phyloP scores from a whole-genome alignment of 2,888 invertebrate species.

The Amphipyra tragopoginis region DNA sequence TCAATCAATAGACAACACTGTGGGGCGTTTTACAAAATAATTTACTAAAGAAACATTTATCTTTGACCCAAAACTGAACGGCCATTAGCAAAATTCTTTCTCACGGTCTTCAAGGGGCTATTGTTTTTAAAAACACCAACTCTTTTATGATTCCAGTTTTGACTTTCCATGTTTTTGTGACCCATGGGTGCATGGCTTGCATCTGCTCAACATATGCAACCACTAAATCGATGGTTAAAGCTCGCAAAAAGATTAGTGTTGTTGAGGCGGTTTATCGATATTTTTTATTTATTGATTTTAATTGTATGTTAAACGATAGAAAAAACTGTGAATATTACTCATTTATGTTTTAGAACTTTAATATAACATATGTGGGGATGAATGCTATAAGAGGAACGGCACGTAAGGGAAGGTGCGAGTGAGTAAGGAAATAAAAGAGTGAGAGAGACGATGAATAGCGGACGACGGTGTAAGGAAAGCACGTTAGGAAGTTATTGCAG shows the following conservation, averaged over 20 bases:
- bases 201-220: constrained; percentile 85
- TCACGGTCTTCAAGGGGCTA: constrained; percentile 55
- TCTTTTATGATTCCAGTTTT: constrained; percentile 67
- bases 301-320: too few species aligned
- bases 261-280: constrained; percentile 40
- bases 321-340: too few species aligned
- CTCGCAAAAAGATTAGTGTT: constrained; percentile 79
- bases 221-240: constrained; percentile 78
- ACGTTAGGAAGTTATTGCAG: too few species aligned
- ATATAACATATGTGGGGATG: too few species aligned
- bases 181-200: constrained; percentile 71
- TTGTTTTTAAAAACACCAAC: constrained; percentile 78
- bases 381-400: too few species aligned
- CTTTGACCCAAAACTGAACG: constrained; percentile 3
- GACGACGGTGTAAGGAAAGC: too few species aligned
- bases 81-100: constrained; percentile 41
- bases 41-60: not conserved
- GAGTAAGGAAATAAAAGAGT: too few species aligned
- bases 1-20: too few species aligned
- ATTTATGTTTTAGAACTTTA: too few species aligned
- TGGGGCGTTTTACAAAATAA: too few species aligned
- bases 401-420: too few species aligned
- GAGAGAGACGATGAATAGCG: too few species aligned
- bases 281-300: not conserved
- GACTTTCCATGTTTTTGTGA: constrained; percentile 69